Percentiles rank a stretch among this genome's conserved stretches.
Evolutionary conservation across 2,113 vertebrate species (phyloP).

Genomic region (Brachyistius frenatus): DNA sequence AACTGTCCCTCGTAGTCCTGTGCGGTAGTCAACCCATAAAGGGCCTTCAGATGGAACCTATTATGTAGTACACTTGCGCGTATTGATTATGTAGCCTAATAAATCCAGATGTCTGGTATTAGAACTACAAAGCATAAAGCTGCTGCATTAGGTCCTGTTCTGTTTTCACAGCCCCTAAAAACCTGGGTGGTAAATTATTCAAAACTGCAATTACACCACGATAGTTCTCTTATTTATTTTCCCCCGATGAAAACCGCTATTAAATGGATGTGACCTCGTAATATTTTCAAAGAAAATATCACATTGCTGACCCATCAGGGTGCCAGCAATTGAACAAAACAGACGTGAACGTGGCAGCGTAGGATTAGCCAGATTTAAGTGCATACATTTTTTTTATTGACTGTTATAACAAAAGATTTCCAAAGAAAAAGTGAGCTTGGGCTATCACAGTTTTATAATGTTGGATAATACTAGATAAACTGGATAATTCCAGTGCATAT

Average conservation of each 20-base stretch:
- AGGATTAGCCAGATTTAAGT: slow-evolving; percentile 10
- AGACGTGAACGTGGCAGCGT: neutral
- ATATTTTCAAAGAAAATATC: neutral
- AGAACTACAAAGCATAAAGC: no score
- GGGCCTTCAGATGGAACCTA: no score
- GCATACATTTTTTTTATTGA: slow-evolving; percentile 22
- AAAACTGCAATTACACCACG: no score
- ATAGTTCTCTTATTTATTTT: no score
- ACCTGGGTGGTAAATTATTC: no score
- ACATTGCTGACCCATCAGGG: neutral
- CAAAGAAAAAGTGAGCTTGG: slow-evolving; percentile 2
- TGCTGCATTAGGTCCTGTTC: no score
- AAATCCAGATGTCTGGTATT: no score
- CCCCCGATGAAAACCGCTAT: neutral
- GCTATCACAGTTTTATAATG: neutral
- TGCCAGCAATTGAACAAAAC: slow-evolving; percentile 5
- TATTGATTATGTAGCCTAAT: no score
- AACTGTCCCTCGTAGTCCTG: no score
- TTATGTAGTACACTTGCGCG: no score
- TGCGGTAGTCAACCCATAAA: no score
- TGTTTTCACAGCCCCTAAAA: no score
- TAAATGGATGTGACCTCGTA: neutral
- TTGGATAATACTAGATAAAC: slow-evolving; percentile 4
- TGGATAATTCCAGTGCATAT: neutral
- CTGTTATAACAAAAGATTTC: neutral